A percentile compares a stretch with the other conserved stretches of the same genome.
phyloP scores from a whole-genome alignment of 2,113 vertebrate species.

The Oncorhynchus clarkii region DNA sequence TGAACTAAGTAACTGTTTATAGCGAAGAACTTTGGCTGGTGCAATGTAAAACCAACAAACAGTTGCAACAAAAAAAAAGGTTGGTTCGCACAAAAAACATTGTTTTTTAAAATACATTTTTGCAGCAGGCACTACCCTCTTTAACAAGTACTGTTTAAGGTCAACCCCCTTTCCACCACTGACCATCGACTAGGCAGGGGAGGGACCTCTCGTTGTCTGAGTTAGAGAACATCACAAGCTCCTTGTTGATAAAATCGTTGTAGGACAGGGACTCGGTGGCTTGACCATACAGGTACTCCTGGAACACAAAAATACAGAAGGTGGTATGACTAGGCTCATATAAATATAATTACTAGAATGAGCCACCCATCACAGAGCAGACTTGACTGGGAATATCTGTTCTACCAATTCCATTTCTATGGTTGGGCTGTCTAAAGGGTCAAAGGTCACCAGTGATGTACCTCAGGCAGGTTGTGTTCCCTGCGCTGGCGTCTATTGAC shows the following conservation, averaged over 20 bases:
- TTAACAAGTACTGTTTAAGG: neutral
- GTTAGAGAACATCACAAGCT: constrained; percentile 95
- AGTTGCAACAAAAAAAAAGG: neutral
- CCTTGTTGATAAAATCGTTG: constrained; percentile 97
- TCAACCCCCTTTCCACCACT: constrained; percentile 31
- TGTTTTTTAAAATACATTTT: no score
- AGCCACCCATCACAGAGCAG: no score
- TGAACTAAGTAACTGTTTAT: no score
- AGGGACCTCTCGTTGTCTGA: constrained; percentile 97
- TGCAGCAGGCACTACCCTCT: no score
- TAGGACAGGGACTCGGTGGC: constrained; percentile 82
- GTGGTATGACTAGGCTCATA: no score
- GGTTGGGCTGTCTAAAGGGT: neutral
- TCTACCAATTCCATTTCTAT: no score
- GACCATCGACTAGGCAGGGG: constrained; percentile 93
- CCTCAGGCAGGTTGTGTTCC: constrained; percentile 91
- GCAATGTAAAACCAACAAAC: no score
- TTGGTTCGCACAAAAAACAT: neutral
- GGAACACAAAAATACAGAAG: constrained; percentile 3
- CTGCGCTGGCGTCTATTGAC: constrained; percentile 85
- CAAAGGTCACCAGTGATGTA: constrained; percentile 48
- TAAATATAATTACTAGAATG: no score
- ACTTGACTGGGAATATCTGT: no score
- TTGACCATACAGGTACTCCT: constrained; percentile 94
- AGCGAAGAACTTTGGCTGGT: no score